phyloP scores from a whole-genome alignment of 1,140 invertebrate genomes.

The Orius laevigatus region DNA sequence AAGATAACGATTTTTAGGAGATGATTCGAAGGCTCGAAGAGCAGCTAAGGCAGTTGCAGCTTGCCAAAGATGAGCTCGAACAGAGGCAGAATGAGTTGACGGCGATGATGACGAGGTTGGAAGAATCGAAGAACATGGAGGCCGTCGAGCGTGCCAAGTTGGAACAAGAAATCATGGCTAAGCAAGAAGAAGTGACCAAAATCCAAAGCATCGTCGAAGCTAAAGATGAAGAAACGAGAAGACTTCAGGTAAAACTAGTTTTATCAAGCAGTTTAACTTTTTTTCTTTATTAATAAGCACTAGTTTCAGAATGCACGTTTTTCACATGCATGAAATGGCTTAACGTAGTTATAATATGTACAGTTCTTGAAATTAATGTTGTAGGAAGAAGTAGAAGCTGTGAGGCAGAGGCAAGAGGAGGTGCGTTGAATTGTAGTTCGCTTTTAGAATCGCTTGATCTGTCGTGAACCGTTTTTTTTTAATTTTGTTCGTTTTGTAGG shows the following conservation, averaged over 20 bases:
- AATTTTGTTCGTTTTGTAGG: constrained; percentile 26
- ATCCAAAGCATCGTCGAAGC: constrained; percentile 73
- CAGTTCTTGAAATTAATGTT: constrained; percentile 7
- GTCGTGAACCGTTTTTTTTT: background rate
- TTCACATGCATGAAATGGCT: background rate
- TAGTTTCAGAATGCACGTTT: background rate
- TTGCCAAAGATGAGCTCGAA: constrained; percentile 91
- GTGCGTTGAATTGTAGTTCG: constrained; percentile 20
- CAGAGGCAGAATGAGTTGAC: constrained; percentile 65
- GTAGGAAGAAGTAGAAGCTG: constrained; percentile 13
- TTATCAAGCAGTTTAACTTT: background rate
- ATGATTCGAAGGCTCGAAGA: constrained; percentile 90
- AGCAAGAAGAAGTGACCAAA: constrained; percentile 73
- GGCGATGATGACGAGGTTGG: constrained; percentile 80
- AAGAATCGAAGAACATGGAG: constrained; percentile 79
- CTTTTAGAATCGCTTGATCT: background rate
- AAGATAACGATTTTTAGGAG: constrained; percentile 32
- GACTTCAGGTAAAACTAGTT: constrained; percentile 41
- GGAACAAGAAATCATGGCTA: constrained; percentile 74
- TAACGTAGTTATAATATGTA: background rate
- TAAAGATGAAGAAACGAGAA: constrained; percentile 80
- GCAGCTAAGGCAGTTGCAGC: constrained; percentile 76
- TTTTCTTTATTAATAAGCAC: no score
- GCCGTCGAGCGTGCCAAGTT: constrained; percentile 75
- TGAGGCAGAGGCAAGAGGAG: constrained; percentile 31